Conservation (phyloP, 2,797 vertebrate species). For the Pristis pectinata region DNA sequence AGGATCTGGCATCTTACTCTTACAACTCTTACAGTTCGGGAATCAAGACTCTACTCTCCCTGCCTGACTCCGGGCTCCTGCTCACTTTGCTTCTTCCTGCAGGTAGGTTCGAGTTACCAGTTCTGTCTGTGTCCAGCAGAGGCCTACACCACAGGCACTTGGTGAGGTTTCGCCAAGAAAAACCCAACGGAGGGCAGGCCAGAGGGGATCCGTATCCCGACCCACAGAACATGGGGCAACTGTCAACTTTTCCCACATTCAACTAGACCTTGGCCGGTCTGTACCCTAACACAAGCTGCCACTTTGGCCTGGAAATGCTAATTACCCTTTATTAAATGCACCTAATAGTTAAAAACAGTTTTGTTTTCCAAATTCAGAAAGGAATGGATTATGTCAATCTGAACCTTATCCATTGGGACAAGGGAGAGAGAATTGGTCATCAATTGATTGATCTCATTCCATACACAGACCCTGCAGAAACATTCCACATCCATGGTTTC, state of each 20-base stretch:
- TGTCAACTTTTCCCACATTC: neutral
- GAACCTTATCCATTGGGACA: too few relatives aligned
- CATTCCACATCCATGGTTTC: neutral
- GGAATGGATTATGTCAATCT: neutral
- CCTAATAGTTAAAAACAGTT: neutral
- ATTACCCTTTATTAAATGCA: neutral
- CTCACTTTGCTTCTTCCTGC: too few relatives aligned
- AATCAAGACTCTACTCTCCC: too few relatives aligned
- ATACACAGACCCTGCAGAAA: neutral
- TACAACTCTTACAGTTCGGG: too few relatives aligned
- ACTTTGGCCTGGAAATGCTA: neutral
- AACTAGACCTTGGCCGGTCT: neutral
- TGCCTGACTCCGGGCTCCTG: too few relatives aligned
- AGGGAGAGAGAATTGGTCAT: neutral
- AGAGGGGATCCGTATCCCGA: neutral
- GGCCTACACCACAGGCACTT: too few relatives aligned
- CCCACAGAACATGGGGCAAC: neutral
- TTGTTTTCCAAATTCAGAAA: neutral
- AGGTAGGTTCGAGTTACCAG: too few relatives aligned
- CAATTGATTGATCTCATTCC: neutral
- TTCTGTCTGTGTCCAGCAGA: too few relatives aligned
- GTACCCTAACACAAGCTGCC: neutral
- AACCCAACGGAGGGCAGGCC: too few relatives aligned
- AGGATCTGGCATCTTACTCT: too few relatives aligned
- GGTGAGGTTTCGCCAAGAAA: too few relatives aligned